Evolutionary conservation across 2,888 invertebrate genomes (phyloP).

Genomic region (Pristionchus arcanus): DNA sequence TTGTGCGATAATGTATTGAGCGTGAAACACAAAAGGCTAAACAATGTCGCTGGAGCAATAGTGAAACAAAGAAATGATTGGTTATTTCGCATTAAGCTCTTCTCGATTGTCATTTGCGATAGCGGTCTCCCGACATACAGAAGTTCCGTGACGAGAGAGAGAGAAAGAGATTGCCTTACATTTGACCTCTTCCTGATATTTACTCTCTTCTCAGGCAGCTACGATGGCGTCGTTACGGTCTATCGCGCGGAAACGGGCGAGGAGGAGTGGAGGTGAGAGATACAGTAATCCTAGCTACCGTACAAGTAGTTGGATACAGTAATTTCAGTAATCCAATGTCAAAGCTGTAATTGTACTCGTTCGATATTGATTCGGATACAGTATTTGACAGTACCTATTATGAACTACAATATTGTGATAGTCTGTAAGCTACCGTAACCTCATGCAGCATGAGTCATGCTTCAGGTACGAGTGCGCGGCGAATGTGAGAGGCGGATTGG

Average conservation of each 20-base stretch:
- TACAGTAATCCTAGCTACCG: not conserved
- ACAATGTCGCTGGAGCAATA: too few species aligned
- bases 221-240: constrained; percentile 25
- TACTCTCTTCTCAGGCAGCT: constrained; percentile 25
- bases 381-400: not conserved
- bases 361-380: not conserved
- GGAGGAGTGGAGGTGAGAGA: constrained; percentile 42
- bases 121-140: too few species aligned
- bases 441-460: not conserved
- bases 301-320: not conserved
- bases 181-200: not conserved
- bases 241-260: constrained; percentile 28
- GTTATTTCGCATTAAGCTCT: too few species aligned
- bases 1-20: too few species aligned
- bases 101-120: too few species aligned
- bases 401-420: too few species aligned
- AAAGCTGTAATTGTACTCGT: too few species aligned
- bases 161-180: too few species aligned
- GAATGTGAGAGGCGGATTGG: not conserved
- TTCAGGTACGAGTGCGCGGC: not conserved
- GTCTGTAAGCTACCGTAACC: not conserved
- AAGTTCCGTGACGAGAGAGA: too few species aligned
- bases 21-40: too few species aligned
- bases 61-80: not conserved
- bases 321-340: not conserved